These are phyloP conservation scores for Momotus momota DNA, from an alignment of 2,797 vertebrate species.

Conservation along the genomic window DNA sequence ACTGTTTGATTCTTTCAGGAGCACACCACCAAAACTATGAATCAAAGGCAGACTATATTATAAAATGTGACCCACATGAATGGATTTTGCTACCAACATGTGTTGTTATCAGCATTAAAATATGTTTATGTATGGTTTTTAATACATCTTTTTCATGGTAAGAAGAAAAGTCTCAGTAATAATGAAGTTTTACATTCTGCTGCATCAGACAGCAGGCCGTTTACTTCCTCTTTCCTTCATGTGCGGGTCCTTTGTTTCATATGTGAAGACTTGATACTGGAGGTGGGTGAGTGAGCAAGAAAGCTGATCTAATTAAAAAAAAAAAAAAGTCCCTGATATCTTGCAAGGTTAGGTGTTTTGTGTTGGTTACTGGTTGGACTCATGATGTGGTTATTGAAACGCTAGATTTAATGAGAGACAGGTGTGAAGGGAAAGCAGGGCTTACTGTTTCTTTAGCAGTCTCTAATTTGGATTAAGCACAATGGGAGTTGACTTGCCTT, in stretches of 20 bases:
- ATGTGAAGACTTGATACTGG: neutral
- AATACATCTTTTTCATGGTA: neutral
- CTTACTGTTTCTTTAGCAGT: neutral
- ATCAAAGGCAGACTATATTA: neutral
- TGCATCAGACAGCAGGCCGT: neutral
- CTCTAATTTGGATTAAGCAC: neutral
- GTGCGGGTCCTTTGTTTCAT: neutral
- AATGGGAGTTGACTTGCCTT: neutral
- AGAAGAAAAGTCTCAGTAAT: neutral
- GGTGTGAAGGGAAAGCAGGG: neutral
- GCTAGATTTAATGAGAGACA: neutral
- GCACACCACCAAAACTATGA: neutral
- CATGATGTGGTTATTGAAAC: neutral
- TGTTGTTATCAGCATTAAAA: neutral
- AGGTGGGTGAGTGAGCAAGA: neutral
- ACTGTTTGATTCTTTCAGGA: neutral
- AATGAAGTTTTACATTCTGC: neutral
- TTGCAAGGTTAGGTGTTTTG: neutral
- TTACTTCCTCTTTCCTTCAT: neutral
- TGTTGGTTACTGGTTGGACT: neutral
- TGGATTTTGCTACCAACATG: neutral
- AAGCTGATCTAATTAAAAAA: neutral
- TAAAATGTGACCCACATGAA: neutral
- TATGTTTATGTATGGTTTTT: neutral
- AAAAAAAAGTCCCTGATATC: rapidly evolving